Conservation (phyloP, 2,888 invertebrate genomes). For the Cynaeus angustus region DNA sequence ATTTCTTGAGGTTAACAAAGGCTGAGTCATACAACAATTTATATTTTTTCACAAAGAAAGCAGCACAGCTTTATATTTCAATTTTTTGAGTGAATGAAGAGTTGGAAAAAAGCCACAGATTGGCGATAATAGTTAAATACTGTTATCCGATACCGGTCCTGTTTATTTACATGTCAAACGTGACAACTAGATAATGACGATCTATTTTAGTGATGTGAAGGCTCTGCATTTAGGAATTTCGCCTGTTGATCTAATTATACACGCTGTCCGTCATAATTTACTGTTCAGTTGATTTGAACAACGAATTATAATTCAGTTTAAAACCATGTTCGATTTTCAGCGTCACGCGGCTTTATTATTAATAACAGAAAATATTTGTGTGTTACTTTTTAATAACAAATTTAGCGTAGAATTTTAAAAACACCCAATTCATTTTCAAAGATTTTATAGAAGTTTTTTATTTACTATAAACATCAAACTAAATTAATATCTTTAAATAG, state of each 20-base stretch:
- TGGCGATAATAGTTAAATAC: not conserved
- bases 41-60: no score
- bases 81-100: not conserved
- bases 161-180: conserved; percentile 9
- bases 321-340: conserved; percentile 13
- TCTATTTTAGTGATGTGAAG: conserved; percentile 21
- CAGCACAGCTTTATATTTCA: not conserved
- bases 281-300: conserved; percentile 29
- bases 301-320: conserved; percentile 24
- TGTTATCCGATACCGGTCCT: not conserved
- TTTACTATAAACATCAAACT: no score
- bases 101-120: not conserved
- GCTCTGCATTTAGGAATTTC: conserved; percentile 7
- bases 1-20: no score
- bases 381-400: no score
- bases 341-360: not conserved
- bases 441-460: no score
- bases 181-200: conserved; percentile 12
- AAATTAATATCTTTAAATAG: no score
- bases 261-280: conserved; percentile 27
- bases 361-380: not conserved
- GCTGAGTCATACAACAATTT: no score
- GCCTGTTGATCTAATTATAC: conserved; percentile 36
- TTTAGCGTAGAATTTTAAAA: no score
- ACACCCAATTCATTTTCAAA: no score